phyloP scores from a whole-genome alignment of 2,797 vertebrate genomes.

The Pipistrellus pipistrellus region DNA sequence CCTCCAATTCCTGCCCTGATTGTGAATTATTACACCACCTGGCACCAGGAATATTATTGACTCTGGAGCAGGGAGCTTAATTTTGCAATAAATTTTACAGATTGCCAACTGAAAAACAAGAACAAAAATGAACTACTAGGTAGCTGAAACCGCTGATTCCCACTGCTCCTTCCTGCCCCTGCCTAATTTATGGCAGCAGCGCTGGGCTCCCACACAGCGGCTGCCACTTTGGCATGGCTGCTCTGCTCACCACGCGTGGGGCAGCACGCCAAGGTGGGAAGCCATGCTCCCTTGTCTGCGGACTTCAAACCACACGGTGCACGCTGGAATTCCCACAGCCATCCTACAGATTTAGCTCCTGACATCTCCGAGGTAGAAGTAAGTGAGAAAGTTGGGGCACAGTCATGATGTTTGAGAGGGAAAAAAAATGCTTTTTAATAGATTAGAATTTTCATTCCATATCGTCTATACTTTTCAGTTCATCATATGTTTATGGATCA shows the following conservation, averaged over 20 bases:
- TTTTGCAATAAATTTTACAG: slow-evolving; percentile 84
- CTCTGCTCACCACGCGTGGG: slow-evolving; percentile 63
- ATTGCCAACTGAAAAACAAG: slow-evolving; percentile 85
- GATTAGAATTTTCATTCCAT: neutral
- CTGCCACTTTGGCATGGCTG: slow-evolving; percentile 76
- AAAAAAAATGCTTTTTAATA: neutral
- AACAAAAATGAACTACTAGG: slow-evolving; percentile 85
- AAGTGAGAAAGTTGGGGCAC: slow-evolving; percentile 21
- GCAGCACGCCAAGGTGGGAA: slow-evolving; percentile 70
- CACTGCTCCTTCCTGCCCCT: slow-evolving; percentile 76
- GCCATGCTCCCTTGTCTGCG: slow-evolving; percentile 69
- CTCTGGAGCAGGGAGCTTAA: slow-evolving; percentile 82
- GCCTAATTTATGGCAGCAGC: slow-evolving; percentile 80
- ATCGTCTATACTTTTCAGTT: slow-evolving; percentile 36
- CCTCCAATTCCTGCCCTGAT: slow-evolving; percentile 79
- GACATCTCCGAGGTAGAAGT: slow-evolving; percentile 48
- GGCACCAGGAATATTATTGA: slow-evolving; percentile 84
- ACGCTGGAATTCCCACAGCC: slow-evolving; percentile 65
- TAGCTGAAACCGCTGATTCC: slow-evolving; percentile 81
- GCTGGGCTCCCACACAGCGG: slow-evolving; percentile 66
- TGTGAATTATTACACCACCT: slow-evolving; percentile 85
- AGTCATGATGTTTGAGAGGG: neutral
- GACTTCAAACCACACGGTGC: slow-evolving; percentile 72
- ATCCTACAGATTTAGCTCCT: slow-evolving; percentile 36
- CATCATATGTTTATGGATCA: neutral